These are phyloP conservation scores for Calypte anna DNA, from an alignment of 2,113 vertebrate genomes.

Conservation along the genomic window DNA sequence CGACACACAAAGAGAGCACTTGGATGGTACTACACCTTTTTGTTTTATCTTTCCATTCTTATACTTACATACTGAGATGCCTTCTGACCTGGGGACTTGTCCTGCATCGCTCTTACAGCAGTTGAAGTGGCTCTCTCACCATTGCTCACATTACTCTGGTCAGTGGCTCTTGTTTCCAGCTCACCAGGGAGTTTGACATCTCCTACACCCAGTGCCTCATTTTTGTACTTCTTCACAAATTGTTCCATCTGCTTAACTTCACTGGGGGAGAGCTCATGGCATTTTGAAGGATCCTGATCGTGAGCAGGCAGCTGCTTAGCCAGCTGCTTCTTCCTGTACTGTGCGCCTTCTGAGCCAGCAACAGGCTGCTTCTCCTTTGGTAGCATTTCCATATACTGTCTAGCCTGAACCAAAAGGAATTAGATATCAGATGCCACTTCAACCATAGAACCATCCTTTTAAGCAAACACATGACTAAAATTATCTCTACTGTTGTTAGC, in stretches of 20 bases:
- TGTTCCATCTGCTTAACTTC: slow-evolving; percentile 97
- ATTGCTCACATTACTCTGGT: slow-evolving; percentile 21
- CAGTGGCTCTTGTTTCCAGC: slow-evolving; percentile 65
- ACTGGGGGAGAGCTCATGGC: slow-evolving; percentile 90
- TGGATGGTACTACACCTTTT: not conserved
- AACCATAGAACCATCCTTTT: not conserved
- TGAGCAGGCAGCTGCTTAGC: slow-evolving; percentile 96
- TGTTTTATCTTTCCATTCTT: not conserved
- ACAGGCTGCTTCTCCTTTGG: slow-evolving; percentile 93
- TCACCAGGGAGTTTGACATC: slow-evolving; percentile 89
- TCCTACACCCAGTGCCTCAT: slow-evolving; percentile 91
- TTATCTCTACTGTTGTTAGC: not conserved
- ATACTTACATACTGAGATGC: slow-evolving; percentile 86
- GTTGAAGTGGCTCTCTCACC: slow-evolving; percentile 71
- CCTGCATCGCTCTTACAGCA: slow-evolving; percentile 75
- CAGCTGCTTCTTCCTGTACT: slow-evolving; percentile 97
- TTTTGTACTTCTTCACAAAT: slow-evolving; percentile 96
- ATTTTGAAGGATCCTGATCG: slow-evolving; percentile 94
- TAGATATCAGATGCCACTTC: slow-evolving; percentile 45
- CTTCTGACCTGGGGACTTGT: slow-evolving; percentile 49
- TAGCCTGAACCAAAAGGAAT: slow-evolving; percentile 80
- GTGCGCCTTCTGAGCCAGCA: slow-evolving; percentile 88
- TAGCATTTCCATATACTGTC: slow-evolving; percentile 94
- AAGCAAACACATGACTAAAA: not conserved
- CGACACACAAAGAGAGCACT: not conserved